phyloP scores from a whole-genome alignment of 92 coral and sea anemone genomes.

The Pocillopora meandrina region DNA sequence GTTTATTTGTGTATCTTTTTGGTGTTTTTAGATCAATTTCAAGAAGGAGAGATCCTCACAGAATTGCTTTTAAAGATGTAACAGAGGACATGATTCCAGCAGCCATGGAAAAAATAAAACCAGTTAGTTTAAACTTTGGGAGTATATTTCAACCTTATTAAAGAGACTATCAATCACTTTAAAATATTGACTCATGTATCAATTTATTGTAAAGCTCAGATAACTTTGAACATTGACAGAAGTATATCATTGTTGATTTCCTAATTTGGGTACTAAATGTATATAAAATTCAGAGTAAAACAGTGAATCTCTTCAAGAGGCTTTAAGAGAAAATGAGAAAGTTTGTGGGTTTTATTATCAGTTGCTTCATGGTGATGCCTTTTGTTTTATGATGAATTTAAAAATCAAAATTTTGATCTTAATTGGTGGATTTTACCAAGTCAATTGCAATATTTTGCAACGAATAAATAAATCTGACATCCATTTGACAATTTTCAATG shows the following conservation, averaged over 20 bases:
- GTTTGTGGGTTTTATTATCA: no score
- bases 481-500: not conserved
- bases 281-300: no score
- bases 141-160: not conserved
- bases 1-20: not conserved
- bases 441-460: not conserved
- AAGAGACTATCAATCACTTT: not conserved
- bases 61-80: conserved; percentile 74
- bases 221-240: no score
- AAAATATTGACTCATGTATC: no score
- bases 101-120: conserved; percentile 64
- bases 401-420: no score
- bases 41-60: conserved; percentile 46
- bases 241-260: no score
- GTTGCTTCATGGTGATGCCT: no score
- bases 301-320: no score
- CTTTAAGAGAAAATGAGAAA: no score
- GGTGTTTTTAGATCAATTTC: conserved; percentile 40
- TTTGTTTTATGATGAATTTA: no score
- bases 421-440: not conserved
- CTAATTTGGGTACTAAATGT: no score
- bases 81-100: conserved; percentile 91
- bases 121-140: conserved; percentile 29
- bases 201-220: no score
- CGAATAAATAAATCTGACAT: not conserved